Base-by-base conservation (phyloP, 2,888 invertebrate genomes). In the Syrista parreyssii region DNA sequence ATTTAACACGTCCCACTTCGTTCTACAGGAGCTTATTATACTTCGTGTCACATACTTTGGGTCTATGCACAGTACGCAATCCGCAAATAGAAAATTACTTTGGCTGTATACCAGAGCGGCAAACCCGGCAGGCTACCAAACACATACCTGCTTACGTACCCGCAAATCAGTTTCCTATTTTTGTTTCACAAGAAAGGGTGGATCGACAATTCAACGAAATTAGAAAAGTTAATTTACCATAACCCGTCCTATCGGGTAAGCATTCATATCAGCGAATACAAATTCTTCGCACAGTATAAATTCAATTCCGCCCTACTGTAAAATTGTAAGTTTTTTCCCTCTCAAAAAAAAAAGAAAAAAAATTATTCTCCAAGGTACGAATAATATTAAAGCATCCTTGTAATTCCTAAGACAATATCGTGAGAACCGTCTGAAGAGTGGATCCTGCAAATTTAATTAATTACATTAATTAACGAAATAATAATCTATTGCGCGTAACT, bases 61-160 rank as follows among this genome's bases (percentile, higher is more conserved):
- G 23, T 9, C 9, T 23, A 9, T 23, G 71, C 68, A 75, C 75
- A 40, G 32, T 78, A 72, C 33, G 55, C 73, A 69, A 40, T 74
- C 76, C 76, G 76, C 76, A 76, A 78, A 76, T 76, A 76, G 73
- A 76, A 78, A 78, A 74, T 78, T 73, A 69, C 76, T 78, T 78
- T 78, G 76, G 75, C 76, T 76, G n/a, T 12, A 75, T 78, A 76
- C 76, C 75, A 72, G 76, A 78, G 55, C 23, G 9, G 55, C 23
- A 55, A 55, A 55, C 55, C 23, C 23, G 23, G 9, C 6, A 55
- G 23, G 55, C 9, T 55, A 9, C 23, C 2, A 55, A 55, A 55
- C 55, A 23, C 55, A 55, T 55, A 55, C 23, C 23, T 9, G 23
- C 55, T 15, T 55, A 55, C 55, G 23, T 23, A 23, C 23, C 1